These are phyloP conservation scores for Brachyptera putata DNA, from an alignment of 2,888 invertebrate genomes.

Conservation along the genomic window DNA sequence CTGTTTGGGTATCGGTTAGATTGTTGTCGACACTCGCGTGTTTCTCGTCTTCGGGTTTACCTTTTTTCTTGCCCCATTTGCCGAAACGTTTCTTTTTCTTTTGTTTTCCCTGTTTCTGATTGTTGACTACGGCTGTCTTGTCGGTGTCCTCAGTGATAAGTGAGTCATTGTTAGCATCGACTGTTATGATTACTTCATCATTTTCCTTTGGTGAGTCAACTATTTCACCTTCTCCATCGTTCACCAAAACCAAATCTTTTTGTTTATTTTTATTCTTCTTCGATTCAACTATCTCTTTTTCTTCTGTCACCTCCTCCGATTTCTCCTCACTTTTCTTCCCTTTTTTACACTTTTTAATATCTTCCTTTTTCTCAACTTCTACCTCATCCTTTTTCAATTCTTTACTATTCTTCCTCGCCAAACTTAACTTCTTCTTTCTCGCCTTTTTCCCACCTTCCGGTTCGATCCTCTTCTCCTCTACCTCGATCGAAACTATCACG, in stretches of 20 bases:
- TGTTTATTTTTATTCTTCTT: constrained; percentile 9
- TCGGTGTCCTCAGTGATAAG: constrained; percentile 1
- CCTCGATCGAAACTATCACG: neutral
- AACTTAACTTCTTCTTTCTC: neutral
- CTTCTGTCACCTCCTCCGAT: no score
- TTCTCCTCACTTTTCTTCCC: constrained; percentile 7
- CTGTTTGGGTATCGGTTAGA: neutral
- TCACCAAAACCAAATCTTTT: constrained; percentile 4
- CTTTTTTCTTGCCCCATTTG: constrained; percentile 23
- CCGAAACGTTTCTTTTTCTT: constrained; percentile 11
- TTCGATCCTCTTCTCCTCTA: neutral
- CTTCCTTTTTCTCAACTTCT: neutral
- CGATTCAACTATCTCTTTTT: neutral
- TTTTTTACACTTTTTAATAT: constrained; percentile 5
- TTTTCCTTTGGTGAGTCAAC: neutral
- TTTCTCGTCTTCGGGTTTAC: neutral
- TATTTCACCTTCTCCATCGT: no score
- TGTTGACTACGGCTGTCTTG: neutral
- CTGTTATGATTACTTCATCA: neutral
- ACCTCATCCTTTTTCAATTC: neutral
- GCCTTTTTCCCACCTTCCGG: neutral
- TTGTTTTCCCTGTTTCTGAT: neutral
- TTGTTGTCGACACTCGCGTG: neutral
- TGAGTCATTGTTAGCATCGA: neutral
- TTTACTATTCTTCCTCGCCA: constrained; percentile 2